Base-by-base conservation (phyloP, 37 sponge, comb jelly and placozoan species). In the Agelas oroides region DNA sequence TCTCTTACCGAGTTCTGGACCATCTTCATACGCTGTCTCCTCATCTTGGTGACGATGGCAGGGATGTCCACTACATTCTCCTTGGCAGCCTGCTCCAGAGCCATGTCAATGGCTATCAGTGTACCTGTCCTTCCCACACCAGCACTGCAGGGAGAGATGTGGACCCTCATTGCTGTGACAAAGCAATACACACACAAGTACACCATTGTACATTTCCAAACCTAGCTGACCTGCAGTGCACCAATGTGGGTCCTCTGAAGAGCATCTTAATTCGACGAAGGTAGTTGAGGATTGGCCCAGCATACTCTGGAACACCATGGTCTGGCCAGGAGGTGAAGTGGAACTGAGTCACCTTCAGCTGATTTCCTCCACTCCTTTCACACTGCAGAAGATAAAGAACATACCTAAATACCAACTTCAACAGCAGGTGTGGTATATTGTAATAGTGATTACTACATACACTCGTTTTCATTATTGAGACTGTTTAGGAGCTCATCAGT, bases 291-390 rank as follows among this genome's bases (percentile, higher is more conserved):
- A 81, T 35, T 24, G 83, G 60, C 25, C 73, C 79, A 41, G 89
- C 76, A 71, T 81, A 87, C 69, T 81, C 57, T 1, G 92, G 92
- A 16, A 91, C 92, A 25, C 92, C 92, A n/a, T 91, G 92, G 56
- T 93, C 90, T 58, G 94, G 94, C 94, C 94, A 93, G 37, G 67
- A 56, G 39, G 70, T 90, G 71, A 90, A 90, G 81, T 90, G 91
- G 40, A 80, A 87, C 53, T 90, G 91, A 31, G 23, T 41, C 69
- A 90, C 91, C 27, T 75, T 54, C 54, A 46, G 46, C 8, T 3
- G 46, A 46, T 3, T 46, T 8, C 46, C 8, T 8, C 46, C 46
- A 46, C 46, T 8, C 46, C 8, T 3, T 3, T 46, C 46, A 46
- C 46, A 46, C 46, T 46, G 46, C 8, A 8, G 46, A 8, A 46